Conservation (phyloP, 2,797 vertebrate species). For the Champsocephalus esox region DNA sequence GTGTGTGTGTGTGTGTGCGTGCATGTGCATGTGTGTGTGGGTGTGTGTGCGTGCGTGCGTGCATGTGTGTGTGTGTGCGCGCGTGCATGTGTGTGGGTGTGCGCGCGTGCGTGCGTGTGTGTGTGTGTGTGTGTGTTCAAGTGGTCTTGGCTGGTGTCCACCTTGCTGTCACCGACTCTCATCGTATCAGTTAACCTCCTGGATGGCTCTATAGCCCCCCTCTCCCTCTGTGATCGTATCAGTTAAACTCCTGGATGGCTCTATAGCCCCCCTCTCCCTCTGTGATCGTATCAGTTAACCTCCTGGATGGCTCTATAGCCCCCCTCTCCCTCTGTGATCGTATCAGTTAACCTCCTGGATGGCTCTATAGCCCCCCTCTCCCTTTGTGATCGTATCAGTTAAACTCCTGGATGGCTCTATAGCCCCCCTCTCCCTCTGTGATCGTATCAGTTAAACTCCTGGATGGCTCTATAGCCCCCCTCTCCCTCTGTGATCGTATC, state of each 20-base stretch:
- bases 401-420: constrained; percentile 42
- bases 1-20: neutral
- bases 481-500: constrained; percentile 25
- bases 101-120: constrained; percentile 25
- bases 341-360: constrained; percentile 46
- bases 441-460: constrained; percentile 50
- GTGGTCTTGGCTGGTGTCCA: constrained; percentile 61
- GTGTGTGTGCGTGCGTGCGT: constrained; percentile 25
- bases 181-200: constrained; percentile 50
- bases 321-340: constrained; percentile 6
- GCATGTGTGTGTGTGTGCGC: neutral
- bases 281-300: constrained; percentile 45
- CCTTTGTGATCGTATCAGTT: constrained; percentile 35
- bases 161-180: constrained; percentile 51
- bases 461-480: constrained; percentile 27
- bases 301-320: constrained; percentile 35
- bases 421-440: neutral
- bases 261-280: neutral
- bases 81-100: constrained; percentile 8
- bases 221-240: constrained; percentile 25
- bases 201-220: constrained; percentile 27
- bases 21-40: constrained; percentile 1
- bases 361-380: constrained; percentile 18
- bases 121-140: constrained; percentile 33
- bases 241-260: constrained; percentile 46